Base-by-base conservation (phyloP, 1,140 invertebrate species). In the Drosophila nebulosa region DNA sequence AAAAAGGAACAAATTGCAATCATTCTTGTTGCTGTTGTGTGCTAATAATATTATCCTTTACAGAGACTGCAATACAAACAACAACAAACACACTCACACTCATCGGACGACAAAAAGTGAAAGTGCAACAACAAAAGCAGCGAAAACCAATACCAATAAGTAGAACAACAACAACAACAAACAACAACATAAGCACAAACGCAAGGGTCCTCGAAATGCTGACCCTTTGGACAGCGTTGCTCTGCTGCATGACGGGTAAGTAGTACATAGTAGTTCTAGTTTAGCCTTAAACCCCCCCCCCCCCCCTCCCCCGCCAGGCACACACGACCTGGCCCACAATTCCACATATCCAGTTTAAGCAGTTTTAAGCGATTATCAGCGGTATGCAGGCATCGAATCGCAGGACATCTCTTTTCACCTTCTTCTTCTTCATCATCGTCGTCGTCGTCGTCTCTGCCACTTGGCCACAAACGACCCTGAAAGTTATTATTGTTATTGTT, bases 181-280 rank as follows among this genome's bases (percentile, higher is more conserved):
- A 46, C 42, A 35, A 53, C 53, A 39, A 35, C 3, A 7, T 36
- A 30, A 30, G 27, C 27, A 24, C 2, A 36, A 52, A 46, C 7
- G 22, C 30, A 32, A 32, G 58, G 64, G 72, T 74, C 64, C 74
- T 71, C 83, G 60, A 58, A 60, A 86, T 86, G 81, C 64, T 86
- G 83, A 81, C 81, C 78, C 78, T 86, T 64, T 81, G 73, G 78
- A 86, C 81, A 71, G 63, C 71, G 68, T 62, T 86, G 60, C 73
- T 86, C 22, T 86, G 81, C 78, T 88, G 81, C 78, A 76, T 86
- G 78, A 88, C 75, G 83, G 83, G 81, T 86, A 88, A 86, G 81
- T 86, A 46, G 39, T 21, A 18, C 39, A 46, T 21, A 18, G 2
- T 36, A 67, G 42, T 39, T 58, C 4, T 26, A 10, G 50, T 35